Percentiles rank a stretch among this genome's conserved stretches.
Evolutionary conservation across 2,113 vertebrate species (phyloP).

Genomic region (human (Homo sapiens)): GRCh38 chr5:2551001-2551500

Average conservation of each 20-base stretch:
- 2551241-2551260: neutral
- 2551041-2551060: neutral
- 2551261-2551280: neutral
- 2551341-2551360: too few species aligned
- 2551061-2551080: fast-evolving
- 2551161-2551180: neutral
- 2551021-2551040: neutral
- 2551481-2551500: fast-evolving
- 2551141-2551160: neutral
- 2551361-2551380: too few species aligned
- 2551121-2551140: neutral
- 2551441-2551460: fast-evolving
- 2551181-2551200: neutral
- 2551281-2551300: neutral
- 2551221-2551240: neutral
- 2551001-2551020: neutral
- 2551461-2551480: too few species aligned
- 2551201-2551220: neutral
- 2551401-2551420: too few species aligned
- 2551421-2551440: fast-evolving
- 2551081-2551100: fast-evolving
- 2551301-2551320: neutral
- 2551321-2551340: fast-evolving
- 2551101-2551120: fast-evolving
- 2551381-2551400: fast-evolving